A percentile compares a stretch with the other conserved stretches of the same genome.
Conservation (phyloP, 2,888 invertebrate species). For the Biston stratarius region DNA sequence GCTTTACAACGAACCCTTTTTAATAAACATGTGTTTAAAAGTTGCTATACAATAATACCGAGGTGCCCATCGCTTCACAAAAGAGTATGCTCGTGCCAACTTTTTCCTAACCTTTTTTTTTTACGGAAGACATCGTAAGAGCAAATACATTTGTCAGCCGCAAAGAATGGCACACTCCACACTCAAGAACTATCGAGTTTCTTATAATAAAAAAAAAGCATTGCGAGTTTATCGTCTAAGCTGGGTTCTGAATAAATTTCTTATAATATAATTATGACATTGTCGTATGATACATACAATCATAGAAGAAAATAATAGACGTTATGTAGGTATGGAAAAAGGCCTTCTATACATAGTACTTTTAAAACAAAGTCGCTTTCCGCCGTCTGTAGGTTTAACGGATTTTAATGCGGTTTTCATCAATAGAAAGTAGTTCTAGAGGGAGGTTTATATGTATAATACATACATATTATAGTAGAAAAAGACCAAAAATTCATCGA, state of each 20-base stretch:
- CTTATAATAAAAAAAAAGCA: constrained; percentile 63
- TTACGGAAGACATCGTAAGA: constrained; percentile 76
- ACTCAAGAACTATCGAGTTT: constrained; percentile 81
- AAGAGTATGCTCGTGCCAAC: constrained; percentile 76
- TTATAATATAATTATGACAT: not conserved
- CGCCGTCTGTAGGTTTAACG: too few relatives aligned
- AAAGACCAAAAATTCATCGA: too few relatives aligned
- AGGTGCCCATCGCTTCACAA: constrained; percentile 51
- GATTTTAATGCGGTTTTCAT: too few relatives aligned
- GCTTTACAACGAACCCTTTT: constrained; percentile 37
- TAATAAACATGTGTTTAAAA: constrained; percentile 36
- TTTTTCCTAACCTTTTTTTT: constrained; percentile 59
- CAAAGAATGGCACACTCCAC: constrained; percentile 79
- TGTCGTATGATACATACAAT: too few relatives aligned
- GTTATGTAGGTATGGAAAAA: too few relatives aligned
- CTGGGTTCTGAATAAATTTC: constrained; percentile 12
- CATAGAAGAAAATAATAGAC: not conserved
- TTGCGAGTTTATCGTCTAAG: constrained; percentile 6
- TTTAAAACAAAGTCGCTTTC: too few relatives aligned
- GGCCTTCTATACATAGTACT: too few relatives aligned
- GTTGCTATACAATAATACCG: constrained; percentile 50
- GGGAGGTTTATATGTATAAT: too few relatives aligned
- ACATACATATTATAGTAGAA: too few relatives aligned
- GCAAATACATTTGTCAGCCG: constrained; percentile 78
- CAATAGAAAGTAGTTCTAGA: too few relatives aligned